A percentile compares a stretch with the other conserved stretches of the same genome.
These are phyloP conservation scores for Hycleus phaleratus DNA, from an alignment of 1,140 invertebrate species.

Conservation along the genomic window DNA sequence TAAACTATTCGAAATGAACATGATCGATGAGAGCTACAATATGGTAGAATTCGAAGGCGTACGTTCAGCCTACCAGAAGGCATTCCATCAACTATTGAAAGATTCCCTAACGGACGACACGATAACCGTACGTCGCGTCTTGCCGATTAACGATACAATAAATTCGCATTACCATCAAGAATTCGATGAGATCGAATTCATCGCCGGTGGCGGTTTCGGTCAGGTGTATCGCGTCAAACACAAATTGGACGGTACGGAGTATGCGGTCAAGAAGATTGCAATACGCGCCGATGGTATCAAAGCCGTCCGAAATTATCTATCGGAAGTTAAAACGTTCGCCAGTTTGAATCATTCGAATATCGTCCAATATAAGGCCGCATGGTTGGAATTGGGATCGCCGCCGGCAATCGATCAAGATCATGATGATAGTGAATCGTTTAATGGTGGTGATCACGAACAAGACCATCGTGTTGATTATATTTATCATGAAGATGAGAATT, in stretches of 20 bases:
- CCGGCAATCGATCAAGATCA: conserved; percentile 12
- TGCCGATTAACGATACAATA: conserved; percentile 41
- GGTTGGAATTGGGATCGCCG: conserved; percentile 54
- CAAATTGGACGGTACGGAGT: conserved; percentile 64
- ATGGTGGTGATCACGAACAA: conserved; percentile 6
- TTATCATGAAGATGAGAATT: conserved; percentile 11
- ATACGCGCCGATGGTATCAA: conserved; percentile 54
- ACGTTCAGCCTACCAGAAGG: conserved; percentile 54
- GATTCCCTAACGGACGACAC: conserved; percentile 47
- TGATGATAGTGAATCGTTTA: conserved; percentile 10
- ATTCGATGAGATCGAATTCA: conserved; percentile 64
- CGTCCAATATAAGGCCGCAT: conserved; percentile 75
- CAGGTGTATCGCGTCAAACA: conserved; percentile 53
- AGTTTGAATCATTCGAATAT: conserved; percentile 73
- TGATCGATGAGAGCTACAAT: conserved; percentile 58
- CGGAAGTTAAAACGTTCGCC: conserved; percentile 73
- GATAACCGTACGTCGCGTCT: conserved; percentile 40
- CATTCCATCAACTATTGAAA: conserved; percentile 51
- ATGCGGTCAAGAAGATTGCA: conserved; percentile 75
- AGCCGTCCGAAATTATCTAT: conserved; percentile 52
- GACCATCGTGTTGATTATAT: conserved; percentile 12
- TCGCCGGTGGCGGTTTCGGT: conserved; percentile 71
- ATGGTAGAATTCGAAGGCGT: conserved; percentile 58
- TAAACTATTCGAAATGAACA: conserved; percentile 53
- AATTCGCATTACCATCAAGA: conserved; percentile 62